A percentile compares a stretch with the other conserved stretches of the same genome.
Conservation (phyloP, 2,797 vertebrate genomes). For the Helarctos malayanus region DNA sequence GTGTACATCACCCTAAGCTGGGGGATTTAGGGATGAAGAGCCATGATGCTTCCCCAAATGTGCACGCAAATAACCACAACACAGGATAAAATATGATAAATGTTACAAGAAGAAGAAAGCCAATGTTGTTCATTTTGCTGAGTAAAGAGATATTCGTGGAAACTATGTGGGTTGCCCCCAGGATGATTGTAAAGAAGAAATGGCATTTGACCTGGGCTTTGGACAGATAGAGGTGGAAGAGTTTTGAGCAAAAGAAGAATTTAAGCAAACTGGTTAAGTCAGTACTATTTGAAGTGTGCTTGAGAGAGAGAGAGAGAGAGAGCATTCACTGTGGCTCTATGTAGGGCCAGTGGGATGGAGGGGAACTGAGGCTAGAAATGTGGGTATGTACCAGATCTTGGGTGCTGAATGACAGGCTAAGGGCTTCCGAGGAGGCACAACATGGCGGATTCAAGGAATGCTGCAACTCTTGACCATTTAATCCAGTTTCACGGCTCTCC, state of each 20-base stretch:
- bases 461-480: background rate
- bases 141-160: background rate
- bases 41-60: background rate
- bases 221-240: background rate
- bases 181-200: background rate
- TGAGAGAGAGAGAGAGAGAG: background rate
- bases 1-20: background rate
- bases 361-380: background rate
- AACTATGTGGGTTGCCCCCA: background rate
- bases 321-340: background rate
- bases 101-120: background rate
- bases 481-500: background rate
- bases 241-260: background rate
- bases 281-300: background rate
- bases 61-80: background rate
- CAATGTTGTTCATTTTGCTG: background rate
- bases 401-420: background rate
- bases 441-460: background rate
- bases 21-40: background rate
- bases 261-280: background rate
- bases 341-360: background rate
- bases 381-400: background rate
- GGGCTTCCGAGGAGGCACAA: background rate
- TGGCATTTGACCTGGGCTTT: background rate
- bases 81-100: background rate